phyloP scores from a whole-genome alignment of 2,797 vertebrate species.

The Emydoidea blandingii region DNA sequence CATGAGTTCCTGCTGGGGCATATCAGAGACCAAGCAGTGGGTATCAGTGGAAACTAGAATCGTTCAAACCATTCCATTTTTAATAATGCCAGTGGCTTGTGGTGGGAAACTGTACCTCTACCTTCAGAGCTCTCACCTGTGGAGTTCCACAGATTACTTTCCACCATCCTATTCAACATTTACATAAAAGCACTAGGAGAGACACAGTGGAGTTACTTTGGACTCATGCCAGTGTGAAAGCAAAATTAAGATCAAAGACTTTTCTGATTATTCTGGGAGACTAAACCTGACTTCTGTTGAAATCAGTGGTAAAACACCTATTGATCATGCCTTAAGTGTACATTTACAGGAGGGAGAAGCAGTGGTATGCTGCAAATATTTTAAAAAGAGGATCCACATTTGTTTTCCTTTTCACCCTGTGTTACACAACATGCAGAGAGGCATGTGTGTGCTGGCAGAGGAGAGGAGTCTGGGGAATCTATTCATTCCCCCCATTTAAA shows the following conservation, averaged over 20 bases:
- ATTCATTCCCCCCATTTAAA: conserved; percentile 66
- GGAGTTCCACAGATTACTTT: neutral
- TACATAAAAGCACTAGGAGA: neutral
- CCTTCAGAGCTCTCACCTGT: neutral
- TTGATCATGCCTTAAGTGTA: neutral
- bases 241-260: neutral
- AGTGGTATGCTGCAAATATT: neutral
- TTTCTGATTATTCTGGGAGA: neutral
- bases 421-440: neutral
- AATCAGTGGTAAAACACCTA: neutral
- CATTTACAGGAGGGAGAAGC: neutral
- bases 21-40: neutral
- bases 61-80: neutral
- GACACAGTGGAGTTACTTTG: neutral
- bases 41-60: neutral
- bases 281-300: neutral
- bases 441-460: conserved; percentile 44
- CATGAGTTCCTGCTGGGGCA: neutral
- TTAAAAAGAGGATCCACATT: conserved; percentile 8
- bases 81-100: neutral
- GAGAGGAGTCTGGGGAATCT: conserved; percentile 59
- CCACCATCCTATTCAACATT: accelerated
- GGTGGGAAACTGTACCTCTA: neutral
- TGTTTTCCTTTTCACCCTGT: conserved; percentile 19
- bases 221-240: neutral